Evolutionary conservation across 2,113 vertebrate species (phyloP).

Genomic region (Corvus cornix): DNA sequence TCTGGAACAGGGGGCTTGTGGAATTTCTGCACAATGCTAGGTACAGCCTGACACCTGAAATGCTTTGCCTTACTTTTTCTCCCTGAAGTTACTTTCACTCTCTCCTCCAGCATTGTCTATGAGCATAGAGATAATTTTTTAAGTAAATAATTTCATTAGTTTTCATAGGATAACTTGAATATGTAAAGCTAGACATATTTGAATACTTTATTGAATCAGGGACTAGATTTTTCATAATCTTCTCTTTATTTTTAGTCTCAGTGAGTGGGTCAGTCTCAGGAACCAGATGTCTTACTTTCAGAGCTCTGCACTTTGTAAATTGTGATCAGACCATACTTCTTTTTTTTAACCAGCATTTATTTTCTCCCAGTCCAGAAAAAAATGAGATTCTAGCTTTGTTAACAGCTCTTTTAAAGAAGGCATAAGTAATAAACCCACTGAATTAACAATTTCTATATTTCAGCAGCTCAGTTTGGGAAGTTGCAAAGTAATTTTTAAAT

Average conservation of each 20-base stretch:
- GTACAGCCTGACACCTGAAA: not conserved
- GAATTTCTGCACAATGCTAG: not conserved
- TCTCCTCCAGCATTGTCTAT: not conserved
- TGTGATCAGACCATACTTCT: not conserved
- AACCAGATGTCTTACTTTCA: constrained; percentile 50
- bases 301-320: constrained; percentile 48
- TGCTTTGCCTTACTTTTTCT: not conserved
- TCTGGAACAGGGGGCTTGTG: rapidly evolving
- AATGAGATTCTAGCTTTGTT: not conserved
- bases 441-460: not conserved
- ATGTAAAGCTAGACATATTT: constrained; percentile 14
- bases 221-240: constrained; percentile 34
- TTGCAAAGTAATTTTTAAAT: not conserved
- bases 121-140: not conserved
- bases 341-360: not conserved
- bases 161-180: not conserved
- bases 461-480: not conserved
- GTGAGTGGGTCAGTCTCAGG: constrained; percentile 23
- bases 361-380: not conserved
- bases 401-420: not conserved
- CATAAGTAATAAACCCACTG: not conserved
- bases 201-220: constrained; percentile 10
- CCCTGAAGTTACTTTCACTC: not conserved
- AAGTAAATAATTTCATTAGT: not conserved
- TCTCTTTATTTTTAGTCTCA: constrained; percentile 32